Conservation (phyloP, 2,888 invertebrate species). For the Mesoligia furuncula region DNA sequence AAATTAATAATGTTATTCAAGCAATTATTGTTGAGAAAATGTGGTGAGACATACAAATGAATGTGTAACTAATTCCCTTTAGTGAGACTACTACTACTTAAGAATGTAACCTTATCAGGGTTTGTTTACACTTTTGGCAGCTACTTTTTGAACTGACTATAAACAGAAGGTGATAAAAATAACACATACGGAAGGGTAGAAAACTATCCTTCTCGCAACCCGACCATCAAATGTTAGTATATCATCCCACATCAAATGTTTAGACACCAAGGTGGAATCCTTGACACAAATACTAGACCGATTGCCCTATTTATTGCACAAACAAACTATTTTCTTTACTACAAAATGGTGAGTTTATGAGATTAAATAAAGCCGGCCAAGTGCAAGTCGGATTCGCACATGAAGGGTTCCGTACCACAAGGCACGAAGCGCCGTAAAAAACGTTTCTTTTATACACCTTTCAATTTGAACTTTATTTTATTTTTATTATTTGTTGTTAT, state of each 20-base stretch:
- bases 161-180: neutral
- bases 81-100: neutral
- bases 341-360: neutral
- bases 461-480: too few species aligned
- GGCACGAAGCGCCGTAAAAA: too few species aligned
- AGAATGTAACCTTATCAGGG: neutral
- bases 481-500: too few species aligned
- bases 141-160: neutral
- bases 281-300: conserved; percentile 26
- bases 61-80: neutral
- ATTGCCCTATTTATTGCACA: conserved; percentile 37
- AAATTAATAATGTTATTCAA: neutral
- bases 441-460: too few species aligned
- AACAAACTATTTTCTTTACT: conserved; percentile 29
- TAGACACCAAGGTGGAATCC: conserved; percentile 25
- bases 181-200: neutral
- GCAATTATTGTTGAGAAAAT: neutral
- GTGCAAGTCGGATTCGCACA: too few species aligned
- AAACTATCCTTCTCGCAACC: neutral
- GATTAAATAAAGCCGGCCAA: neutral
- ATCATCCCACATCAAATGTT: conserved; percentile 25
- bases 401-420: too few species aligned
- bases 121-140: neutral
- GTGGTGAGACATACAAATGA: neutral
- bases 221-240: neutral